Evolutionary conservation across 1,140 invertebrate species (phyloP).

Genomic region (Aricia agestis): DNA sequence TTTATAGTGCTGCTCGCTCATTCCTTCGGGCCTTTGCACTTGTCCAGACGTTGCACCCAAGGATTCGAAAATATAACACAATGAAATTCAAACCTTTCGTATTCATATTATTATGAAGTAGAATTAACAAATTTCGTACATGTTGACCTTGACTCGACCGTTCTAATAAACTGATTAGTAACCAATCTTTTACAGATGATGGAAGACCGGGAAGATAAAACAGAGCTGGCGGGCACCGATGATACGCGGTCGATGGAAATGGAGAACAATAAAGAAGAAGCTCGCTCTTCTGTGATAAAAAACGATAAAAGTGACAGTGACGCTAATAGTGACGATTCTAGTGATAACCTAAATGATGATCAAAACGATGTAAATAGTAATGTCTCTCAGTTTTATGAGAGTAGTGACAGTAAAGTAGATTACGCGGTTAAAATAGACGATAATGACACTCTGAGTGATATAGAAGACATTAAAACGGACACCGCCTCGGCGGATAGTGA

Average conservation of each 20-base stretch:
- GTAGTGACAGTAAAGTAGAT: constrained; percentile 68
- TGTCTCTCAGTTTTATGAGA: constrained; percentile 72
- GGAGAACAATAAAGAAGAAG: constrained; percentile 34
- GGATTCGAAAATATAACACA: not conserved
- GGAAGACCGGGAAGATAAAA: constrained; percentile 28
- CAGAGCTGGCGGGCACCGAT: constrained; percentile 21
- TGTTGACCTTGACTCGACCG: constrained; percentile 15
- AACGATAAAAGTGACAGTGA: constrained; percentile 67
- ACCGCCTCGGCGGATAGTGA: constrained; percentile 73
- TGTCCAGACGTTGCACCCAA: constrained; percentile 8
- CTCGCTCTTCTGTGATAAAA: constrained; percentile 43
- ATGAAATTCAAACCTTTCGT: not conserved
- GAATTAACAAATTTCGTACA: constrained; percentile 11
- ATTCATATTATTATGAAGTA: not conserved
- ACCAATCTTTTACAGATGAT: constrained; percentile 39
- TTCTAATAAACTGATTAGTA: constrained; percentile 12
- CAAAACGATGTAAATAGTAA: constrained; percentile 56
- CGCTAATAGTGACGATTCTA: constrained; percentile 54
- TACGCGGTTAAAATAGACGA: constrained; percentile 70
- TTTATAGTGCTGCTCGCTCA: constrained; percentile 49
- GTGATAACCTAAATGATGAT: constrained; percentile 43
- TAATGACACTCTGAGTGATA: constrained; percentile 72
- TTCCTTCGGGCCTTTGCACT: constrained; percentile 32
- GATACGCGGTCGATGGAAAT: constrained; percentile 30
- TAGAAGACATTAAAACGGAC: constrained; percentile 74